These are phyloP conservation scores for Hermaeophaga mercurialis DNA, from an alignment of 2,888 invertebrate species.

Conservation along the genomic window DNA sequence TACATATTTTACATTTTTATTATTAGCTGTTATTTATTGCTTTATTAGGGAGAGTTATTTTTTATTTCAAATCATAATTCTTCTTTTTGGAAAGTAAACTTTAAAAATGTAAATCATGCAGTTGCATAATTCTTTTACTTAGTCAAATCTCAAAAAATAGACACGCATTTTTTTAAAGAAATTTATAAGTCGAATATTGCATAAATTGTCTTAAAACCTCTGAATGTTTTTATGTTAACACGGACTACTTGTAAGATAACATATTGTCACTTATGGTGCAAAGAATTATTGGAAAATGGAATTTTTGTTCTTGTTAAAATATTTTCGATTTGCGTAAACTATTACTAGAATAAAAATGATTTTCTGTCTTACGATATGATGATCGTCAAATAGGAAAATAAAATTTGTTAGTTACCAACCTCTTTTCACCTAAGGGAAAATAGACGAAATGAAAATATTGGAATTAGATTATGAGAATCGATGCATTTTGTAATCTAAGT, in stretches of 20 bases:
- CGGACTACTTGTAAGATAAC: conserved; percentile 12
- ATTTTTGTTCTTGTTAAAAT: background rate
- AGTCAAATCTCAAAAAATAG: no score
- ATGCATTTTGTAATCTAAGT: conserved; percentile 21
- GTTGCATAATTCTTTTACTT: no score
- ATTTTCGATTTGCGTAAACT: background rate
- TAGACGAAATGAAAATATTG: conserved; percentile 9
- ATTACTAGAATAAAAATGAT: background rate
- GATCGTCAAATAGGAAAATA: no score
- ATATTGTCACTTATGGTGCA: conserved; percentile 11
- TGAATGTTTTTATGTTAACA: conserved; percentile 14
- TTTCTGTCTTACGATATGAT: background rate
- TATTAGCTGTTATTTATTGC: no score
- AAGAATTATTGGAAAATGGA: background rate
- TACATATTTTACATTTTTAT: no score
- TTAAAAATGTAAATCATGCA: no score
- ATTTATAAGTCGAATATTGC: no score
- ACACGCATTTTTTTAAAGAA: no score
- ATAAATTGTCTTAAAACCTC: conserved; percentile 20
- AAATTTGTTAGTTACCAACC: conserved; percentile 3
- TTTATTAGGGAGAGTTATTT: no score
- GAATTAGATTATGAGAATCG: conserved; percentile 15
- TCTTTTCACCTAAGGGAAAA: conserved; percentile 9
- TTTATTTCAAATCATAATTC: no score
- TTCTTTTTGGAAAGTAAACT: no score